Base-by-base conservation (phyloP, 2,888 invertebrate genomes). In the Trissoscelio sp. region DNA sequence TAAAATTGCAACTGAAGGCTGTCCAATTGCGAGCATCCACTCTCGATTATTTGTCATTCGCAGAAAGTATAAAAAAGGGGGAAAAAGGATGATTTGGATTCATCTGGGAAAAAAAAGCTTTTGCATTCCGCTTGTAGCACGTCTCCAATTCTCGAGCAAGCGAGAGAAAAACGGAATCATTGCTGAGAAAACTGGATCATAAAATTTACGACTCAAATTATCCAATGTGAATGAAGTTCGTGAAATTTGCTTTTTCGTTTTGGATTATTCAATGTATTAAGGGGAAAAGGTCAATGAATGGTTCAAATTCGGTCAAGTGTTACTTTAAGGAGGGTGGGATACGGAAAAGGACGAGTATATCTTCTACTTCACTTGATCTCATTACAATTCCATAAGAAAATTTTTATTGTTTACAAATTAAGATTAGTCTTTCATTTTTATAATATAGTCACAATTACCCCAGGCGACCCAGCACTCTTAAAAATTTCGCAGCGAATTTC, bases 1-100 rank as follows among this genome's bases (percentile, higher is more conserved):
- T 64, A 46, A 74, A 64, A 64, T 74, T 74, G 18, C 57, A 44
- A 46, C 74, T 57, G 64, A 64, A 74, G 74, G 55, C 64, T 64
- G 74, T 74, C 55, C 37, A 48, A 72, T 72, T 60, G 72, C 72
- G 58, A 69, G 34, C 37, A 70, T 18, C 55, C 57, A 20, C 34
- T 70, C 48, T 70, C 46, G 46, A 72, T 62, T 73, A 64, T 73
- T 72, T 73, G 73, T 73, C 73, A 73, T 73, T 73, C 62, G 62
- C 73, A 73, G 73, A 34, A 73, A 53, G 44, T 14, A 48, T 51
- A 60, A 51, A 58, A 69, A 70, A 39, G 24, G 3, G 24, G 28
- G 16, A 12, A 55, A 57, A 55, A 53, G 4, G 24, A 31, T n/a
- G 9, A 69, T 44, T 55, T 46, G 14, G 46, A 57, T 57, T 55